Base-by-base conservation (phyloP, 1,140 invertebrate species). In the Reticulitermes speratus region DNA sequence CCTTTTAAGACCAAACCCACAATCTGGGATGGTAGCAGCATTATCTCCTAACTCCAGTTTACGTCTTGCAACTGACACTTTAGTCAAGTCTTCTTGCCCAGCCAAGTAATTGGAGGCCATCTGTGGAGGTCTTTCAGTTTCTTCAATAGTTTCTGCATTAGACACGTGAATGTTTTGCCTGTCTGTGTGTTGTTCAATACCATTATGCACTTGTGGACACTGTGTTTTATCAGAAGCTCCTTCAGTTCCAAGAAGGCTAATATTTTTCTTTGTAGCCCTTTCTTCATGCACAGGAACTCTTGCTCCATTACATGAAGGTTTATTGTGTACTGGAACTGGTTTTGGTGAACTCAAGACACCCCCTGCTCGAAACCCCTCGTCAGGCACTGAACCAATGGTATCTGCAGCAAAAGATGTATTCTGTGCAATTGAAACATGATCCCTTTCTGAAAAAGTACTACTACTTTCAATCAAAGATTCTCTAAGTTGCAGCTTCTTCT, bases 401-500 rank as follows among this genome's bases (percentile, higher is more conserved):
- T 75, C 65, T 75, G 25, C 65, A 25, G 6, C 25, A n/a, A 75
- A 16, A 75, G n/a, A 30, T 30, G n/a, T 75, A 8, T 75, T 75
- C 65, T 30, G n/a, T 75, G 65, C 25, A 75, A 25, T 1, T 75
- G n/a, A 25, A n/a, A 75, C 65, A 75, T 25, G 3, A 30, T 75
- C 65, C 65, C 12, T 75, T 75, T 55, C 52, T 21, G 52, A 55
- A 55, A 55, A 16, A 21, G 52, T 55, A 21, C 52, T 55, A 55
- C 25, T 11, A 30, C n/a, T 30, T 12, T 30, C 65, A 75, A 30
- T 25, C 8, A 30, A 30, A 75, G 65, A n/a, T 30, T 75, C 65
- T 25, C 65, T 75, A 25, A 75, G 65, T 14, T 87, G 87, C 14
- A 89, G 83, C 84, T 89, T 89, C 5, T 88, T 87, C 86, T 87